A percentile compares a stretch with the other conserved stretches of the same genome.
Evolutionary conservation across 2,888 invertebrate species (phyloP).

Genomic region (Eudemis profundana): DNA sequence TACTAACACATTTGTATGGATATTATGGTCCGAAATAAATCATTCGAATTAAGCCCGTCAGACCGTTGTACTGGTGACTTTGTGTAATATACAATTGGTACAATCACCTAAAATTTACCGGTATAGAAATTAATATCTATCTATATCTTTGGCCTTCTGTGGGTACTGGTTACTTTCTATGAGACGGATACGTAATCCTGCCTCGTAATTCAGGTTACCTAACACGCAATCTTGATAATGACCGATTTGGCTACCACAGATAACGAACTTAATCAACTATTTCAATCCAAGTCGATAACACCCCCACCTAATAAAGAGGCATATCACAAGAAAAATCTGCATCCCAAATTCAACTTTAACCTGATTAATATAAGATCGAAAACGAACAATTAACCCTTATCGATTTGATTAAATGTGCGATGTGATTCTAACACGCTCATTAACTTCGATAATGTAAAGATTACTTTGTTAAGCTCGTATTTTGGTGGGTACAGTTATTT

Average conservation of each 20-base stretch:
- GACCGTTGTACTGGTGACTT: too few relatives aligned
- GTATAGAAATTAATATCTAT: too few relatives aligned
- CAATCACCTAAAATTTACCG: too few relatives aligned
- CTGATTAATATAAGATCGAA: neutral
- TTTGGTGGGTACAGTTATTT: neutral
- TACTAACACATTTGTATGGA: too few relatives aligned
- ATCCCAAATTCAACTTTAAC: neutral
- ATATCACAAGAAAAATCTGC: neutral
- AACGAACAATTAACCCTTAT: neutral
- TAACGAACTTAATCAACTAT: conserved; percentile 24
- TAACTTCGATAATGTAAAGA: conserved; percentile 25
- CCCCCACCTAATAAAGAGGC: neutral
- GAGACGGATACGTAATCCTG: neutral
- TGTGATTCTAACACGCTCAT: conserved; percentile 32
- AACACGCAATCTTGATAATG: conserved; percentile 33
- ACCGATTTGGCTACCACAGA: conserved; percentile 37
- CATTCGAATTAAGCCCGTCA: too few relatives aligned
- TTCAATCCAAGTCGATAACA: conserved; percentile 26
- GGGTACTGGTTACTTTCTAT: too few relatives aligned
- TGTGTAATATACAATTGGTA: too few relatives aligned
- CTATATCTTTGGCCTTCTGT: too few relatives aligned
- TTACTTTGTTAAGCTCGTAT: conserved; percentile 5
- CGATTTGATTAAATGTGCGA: neutral
- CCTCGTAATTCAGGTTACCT: conserved; percentile 1
- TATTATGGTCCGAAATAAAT: too few relatives aligned